Base-by-base conservation (phyloP, 1,140 invertebrate genomes). In the Plodia interpunctella region DNA sequence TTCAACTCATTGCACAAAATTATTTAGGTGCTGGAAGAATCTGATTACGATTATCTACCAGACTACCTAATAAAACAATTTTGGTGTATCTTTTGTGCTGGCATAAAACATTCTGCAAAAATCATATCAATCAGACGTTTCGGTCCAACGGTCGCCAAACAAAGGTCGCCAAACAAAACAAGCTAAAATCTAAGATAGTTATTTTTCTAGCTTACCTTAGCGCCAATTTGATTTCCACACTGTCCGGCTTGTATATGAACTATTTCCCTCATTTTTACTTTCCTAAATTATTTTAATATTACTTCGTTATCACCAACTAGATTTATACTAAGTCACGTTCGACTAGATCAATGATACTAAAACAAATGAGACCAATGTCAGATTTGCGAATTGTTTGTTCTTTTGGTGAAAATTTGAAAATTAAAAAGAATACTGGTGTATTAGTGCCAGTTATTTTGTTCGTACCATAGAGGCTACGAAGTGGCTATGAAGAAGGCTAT, bases 221-320 rank as follows among this genome's bases (percentile, higher is more conserved):
- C 93, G 68, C 95, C 95, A 74, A 97, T 96, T 88, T 96, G 96
- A 88, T 97, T 97, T 65, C 96, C 96, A 87, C 96, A 97, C 83
- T 97, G 95, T 56, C 95, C 96, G 72, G 94, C 94, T 90, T 96
- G 95, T 70, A 95, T 91, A 83, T 95, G 94, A 65, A 95, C 93
- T 68, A 95, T 95, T 93, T 95, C 94, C 88, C 94, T 93, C 94
- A 95, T 94, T 74, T 85, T 92, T 72, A 65, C 66, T 71, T 63
- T 63, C 57, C 55, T 74, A 77, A 67, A 70, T 65, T 69, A 63
- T 56, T 63, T 70, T 65, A 38, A 55, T 62, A 63, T 57, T 59
- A 57, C 66, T 44, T 10, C 9, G 38, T 44, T 44, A 15, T 44
- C 32, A 15, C 38, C 38, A 44, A 44, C 38, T 44, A 44, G 38